Evolutionary conservation across 2,888 invertebrate species (phyloP).

Genomic region (Phytoseiulus persimilis): DNA sequence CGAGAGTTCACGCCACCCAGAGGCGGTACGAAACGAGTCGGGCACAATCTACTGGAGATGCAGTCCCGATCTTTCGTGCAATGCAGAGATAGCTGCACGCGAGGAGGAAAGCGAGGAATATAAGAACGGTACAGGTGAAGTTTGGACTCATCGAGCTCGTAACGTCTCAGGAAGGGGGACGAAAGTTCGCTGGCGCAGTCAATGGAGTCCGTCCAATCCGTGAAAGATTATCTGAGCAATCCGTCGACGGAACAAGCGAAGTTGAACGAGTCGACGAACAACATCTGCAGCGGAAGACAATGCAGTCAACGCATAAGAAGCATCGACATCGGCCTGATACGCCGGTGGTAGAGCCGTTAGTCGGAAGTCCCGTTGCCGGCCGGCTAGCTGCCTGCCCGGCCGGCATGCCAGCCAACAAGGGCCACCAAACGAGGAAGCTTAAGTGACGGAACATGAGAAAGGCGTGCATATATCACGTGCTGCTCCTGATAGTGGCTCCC

Average conservation of each 20-base stretch:
- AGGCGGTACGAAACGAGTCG: no score
- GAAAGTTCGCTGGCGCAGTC: no score
- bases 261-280: not conserved
- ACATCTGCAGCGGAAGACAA: not conserved
- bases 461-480: constrained; percentile 5
- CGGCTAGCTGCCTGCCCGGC: no score
- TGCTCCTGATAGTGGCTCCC: not conserved
- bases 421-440: not conserved
- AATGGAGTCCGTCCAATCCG: no score
- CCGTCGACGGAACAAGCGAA: not conserved
- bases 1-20: not conserved
- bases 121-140: no score
- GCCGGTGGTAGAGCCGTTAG: not conserved
- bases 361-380: not conserved
- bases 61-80: no score
- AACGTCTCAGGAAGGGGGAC: no score
- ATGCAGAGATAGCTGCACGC: no score
- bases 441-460: not conserved
- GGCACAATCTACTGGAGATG: no score
- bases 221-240: not conserved
- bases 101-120: no score
- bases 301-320: not conserved
- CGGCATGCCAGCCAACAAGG: not conserved
- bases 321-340: not conserved
- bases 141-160: no score